Evolutionary conservation across 2,113 vertebrate species (phyloP).

Genomic region (Catharus fuscescens): DNA sequence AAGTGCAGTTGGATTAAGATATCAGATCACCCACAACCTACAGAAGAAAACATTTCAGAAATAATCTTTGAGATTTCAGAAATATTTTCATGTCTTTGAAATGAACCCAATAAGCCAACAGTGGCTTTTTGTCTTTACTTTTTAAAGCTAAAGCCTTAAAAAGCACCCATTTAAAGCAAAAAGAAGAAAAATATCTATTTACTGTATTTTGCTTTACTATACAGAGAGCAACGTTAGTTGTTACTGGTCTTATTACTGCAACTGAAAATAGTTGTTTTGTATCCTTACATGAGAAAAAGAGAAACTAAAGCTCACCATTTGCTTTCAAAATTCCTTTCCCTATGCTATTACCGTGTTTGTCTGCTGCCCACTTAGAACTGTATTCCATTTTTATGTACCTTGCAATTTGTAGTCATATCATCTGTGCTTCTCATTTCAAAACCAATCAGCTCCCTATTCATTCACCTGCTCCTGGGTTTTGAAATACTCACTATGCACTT

Average conservation of each 20-base stretch:
- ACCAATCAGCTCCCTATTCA: background rate
- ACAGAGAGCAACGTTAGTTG: background rate
- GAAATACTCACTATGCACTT: background rate
- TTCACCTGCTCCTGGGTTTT: background rate
- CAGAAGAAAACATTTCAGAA: slow-evolving; percentile 24
- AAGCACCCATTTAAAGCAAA: background rate
- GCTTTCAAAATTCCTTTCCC: background rate
- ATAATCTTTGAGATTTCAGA: background rate
- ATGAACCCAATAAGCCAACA: background rate
- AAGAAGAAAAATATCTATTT: background rate
- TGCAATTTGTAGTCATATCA: background rate
- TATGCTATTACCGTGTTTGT: background rate
- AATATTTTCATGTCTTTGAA: background rate
- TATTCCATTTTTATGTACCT: background rate
- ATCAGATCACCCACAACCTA: slow-evolving; percentile 39
- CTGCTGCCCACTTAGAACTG: background rate
- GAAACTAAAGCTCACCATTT: background rate
- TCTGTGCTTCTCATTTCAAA: background rate
- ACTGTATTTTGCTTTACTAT: background rate
- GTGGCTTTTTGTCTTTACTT: background rate
- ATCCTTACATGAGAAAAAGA: background rate
- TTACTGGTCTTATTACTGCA: background rate
- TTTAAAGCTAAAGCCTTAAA: background rate
- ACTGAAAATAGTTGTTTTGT: background rate
- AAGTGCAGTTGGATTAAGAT: slow-evolving; percentile 60